Evolutionary conservation across 2,113 vertebrate genomes (phyloP), one percentile per base, ranked within the genome.

Genomic region (Machaerirhynchus nigripectus): DNA sequence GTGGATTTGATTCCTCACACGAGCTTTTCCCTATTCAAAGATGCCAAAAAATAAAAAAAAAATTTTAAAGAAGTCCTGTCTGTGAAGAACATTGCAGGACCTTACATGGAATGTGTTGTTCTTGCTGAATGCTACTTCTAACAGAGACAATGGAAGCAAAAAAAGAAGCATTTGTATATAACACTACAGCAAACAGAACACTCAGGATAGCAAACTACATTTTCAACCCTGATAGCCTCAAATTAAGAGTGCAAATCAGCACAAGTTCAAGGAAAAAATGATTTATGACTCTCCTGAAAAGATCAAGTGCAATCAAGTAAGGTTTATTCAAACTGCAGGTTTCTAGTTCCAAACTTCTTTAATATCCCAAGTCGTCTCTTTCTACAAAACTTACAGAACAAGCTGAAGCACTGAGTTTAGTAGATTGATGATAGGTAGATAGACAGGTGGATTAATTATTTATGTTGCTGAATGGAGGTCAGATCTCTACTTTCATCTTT

Each of bases 391-490:
- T 60, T 89, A 68, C 4, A 63, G 69, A 81, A 60, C 18, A 74
- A 83, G n/a, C 20, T 70, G 22, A 71, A 87, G 9, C 31, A 53
- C 3, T 87, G 16, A 49, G 27, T 60, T 82, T 53, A 91, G 61
- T 52, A 64, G 52, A 78, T 47, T 71, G 37, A 75, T 63, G 49
- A 82, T 79, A 75, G 30, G 39, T 83, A 73, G 76, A 73, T 74
- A 92, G 83, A 91, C 42, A 91, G 76, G 46, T n/a, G 13, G 7
- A 84, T 94, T 89, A 84, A 95, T 78, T 91, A 91, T 96, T 95
- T 80, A 92, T 86, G 30, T 52, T 84, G 31, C 64, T 91, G 83
- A 92, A 89, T 78, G 35, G 73, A 93, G 64, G 73, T 75, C 42
- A 89, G 83, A 70, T 84, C 26, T 84, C 56, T 84, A 39, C 60